phyloP scores from a whole-genome alignment of 2,888 invertebrate species.

The Zhengitettix transpicula region DNA sequence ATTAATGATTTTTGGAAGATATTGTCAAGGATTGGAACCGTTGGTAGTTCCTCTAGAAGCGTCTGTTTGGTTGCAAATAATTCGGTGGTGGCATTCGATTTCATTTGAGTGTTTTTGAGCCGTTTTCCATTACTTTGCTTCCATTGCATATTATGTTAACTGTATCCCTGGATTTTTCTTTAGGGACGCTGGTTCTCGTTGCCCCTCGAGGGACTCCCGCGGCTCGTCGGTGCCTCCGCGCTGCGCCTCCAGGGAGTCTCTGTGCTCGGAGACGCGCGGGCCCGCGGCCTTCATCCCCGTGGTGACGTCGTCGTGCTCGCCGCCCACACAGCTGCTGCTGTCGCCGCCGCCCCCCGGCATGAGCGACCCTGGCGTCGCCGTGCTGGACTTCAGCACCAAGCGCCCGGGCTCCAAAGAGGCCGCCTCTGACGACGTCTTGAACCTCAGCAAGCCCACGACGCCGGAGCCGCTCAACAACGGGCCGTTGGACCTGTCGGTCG shows the following conservation, averaged over 20 bases:
- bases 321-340: constrained; percentile 37
- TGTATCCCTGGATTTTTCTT: no score
- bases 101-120: no score
- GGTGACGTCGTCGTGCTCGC: constrained; percentile 24
- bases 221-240: constrained; percentile 47
- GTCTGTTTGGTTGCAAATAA: no score
- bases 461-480: constrained; percentile 29
- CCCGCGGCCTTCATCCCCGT: constrained; percentile 33
- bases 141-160: no score
- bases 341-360: constrained; percentile 23
- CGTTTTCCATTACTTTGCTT: no score
- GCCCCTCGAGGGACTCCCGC: constrained; percentile 63
- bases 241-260: constrained; percentile 63
- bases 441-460: constrained; percentile 48
- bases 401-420: constrained; percentile 30
- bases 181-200: constrained; percentile 58
- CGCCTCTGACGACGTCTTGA: constrained; percentile 49
- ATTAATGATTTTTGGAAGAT: no score
- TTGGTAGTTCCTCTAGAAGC: no score
- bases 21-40: no score
- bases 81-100: no score
- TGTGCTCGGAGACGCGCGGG: constrained; percentile 45
- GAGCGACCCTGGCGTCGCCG: constrained; percentile 44
- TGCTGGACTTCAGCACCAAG: constrained; percentile 66
- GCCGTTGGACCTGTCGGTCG: constrained; percentile 63